phyloP scores from a whole-genome alignment of 2,888 invertebrate genomes.

The Didymodactylos carnosus region DNA sequence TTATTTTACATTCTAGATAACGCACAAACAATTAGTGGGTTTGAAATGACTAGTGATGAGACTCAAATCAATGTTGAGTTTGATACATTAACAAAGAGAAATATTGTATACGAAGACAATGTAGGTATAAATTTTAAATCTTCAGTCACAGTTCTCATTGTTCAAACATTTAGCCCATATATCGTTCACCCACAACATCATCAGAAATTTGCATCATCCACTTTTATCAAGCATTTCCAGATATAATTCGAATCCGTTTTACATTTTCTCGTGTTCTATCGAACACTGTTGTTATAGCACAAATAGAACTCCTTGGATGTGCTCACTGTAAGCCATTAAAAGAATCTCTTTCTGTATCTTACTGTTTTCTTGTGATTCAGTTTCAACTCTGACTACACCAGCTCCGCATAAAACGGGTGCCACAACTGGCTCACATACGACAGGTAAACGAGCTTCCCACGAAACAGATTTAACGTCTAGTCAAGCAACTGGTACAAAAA shows the following conservation, averaged over 20 bases:
- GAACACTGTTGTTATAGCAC: neutral
- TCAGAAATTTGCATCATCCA: neutral
- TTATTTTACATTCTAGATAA: too few relatives aligned
- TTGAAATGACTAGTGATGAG: neutral
- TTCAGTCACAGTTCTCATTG: neutral
- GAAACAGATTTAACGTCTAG: neutral
- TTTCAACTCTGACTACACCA: neutral
- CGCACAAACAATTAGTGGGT: neutral
- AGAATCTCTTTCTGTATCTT: too few relatives aligned
- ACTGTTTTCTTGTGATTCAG: too few relatives aligned
- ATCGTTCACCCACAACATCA: neutral
- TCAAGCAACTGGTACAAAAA: neutral
- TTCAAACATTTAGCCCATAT: neutral
- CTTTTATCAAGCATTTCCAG: neutral
- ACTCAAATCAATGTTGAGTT: neutral
- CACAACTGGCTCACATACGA: too few relatives aligned
- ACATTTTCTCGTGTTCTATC: neutral
- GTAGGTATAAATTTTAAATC: neutral
- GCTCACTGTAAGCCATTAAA: neutral
- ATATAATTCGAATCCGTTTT: neutral
- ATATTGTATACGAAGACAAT: neutral
- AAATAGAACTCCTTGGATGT: neutral
- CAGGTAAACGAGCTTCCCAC: too few relatives aligned
- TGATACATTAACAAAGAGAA: neutral
- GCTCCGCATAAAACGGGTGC: neutral